phyloP scores from a whole-genome alignment of 2,888 invertebrate genomes.

The Lasioglossum marginatum region DNA sequence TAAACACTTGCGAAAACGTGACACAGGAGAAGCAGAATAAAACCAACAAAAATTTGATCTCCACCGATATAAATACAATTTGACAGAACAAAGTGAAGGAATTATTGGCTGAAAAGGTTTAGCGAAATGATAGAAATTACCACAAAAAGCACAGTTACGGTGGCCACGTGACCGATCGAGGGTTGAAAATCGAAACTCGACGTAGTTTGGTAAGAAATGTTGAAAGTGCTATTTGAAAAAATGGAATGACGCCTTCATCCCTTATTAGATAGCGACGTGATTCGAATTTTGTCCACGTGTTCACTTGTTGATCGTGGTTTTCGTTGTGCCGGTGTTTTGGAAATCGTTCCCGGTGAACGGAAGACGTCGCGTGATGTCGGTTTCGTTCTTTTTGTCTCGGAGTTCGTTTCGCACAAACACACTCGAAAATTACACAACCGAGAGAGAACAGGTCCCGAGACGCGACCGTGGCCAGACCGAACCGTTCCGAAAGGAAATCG shows the following conservation, averaged over 20 bases:
- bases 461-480: constrained; percentile 12
- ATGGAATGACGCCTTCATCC: constrained; percentile 25
- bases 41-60: not conserved
- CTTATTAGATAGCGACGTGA: constrained; percentile 3
- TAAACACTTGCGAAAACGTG: not conserved
- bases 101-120: not conserved
- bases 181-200: not conserved
- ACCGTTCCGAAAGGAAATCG: constrained; percentile 34
- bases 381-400: not conserved
- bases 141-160: not conserved
- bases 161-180: not conserved
- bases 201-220: not conserved
- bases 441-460: constrained; percentile 11
- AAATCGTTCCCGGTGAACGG: not conserved
- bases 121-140: not conserved
- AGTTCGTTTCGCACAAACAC: not conserved
- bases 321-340: constrained; percentile 8
- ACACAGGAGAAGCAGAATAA: not conserved
- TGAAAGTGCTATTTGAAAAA: not conserved
- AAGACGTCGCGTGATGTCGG: not conserved
- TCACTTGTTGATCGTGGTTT: constrained; percentile 43
- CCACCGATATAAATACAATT: not conserved
- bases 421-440: constrained; percentile 14
- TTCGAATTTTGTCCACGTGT: not conserved
- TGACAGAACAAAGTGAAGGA: not conserved